Base-by-base conservation (phyloP, 2,888 invertebrate genomes). In the Harpagoxenus sublaevis region DNA sequence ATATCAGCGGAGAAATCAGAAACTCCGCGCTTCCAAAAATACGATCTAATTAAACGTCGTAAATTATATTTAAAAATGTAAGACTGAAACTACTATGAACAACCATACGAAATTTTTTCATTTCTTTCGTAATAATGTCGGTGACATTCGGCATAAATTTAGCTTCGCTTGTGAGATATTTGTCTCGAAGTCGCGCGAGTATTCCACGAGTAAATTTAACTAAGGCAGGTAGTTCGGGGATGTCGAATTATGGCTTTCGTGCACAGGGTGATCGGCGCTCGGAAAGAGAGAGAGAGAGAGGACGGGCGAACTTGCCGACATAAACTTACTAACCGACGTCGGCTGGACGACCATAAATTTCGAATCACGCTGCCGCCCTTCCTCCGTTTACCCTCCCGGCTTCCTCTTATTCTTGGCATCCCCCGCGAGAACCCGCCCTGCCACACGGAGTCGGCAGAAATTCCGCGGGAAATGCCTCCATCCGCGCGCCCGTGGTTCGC, bases 271-370 rank as follows among this genome's bases (percentile, higher is more conserved):
- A 71, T 65, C 65, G 65, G 53, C 3, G 39, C 23, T 9, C 28
- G 28, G 10, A 78, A 35, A 35, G 60, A 51, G 71, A 23, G 71
- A 35, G 62, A 12, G 31, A 60, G 60, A 39, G 57, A 48, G 70
- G 70, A 82, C 65, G 39, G 45, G 55, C 45, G 77, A 85, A 84
- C 63, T 85, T 77, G 75, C 83, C 62, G 75, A 85, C 83, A 70
- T 83, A 85, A 85, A 85, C 85, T 85, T 78, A 84, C 84, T 66
- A 85, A 85, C 78, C 85, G 73, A 70, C 84, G 84, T 84, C 66
- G 79, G 66, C 84, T 78, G 85, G 78, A 85, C 85, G 84, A 84
- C 65, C 85, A 84, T 85, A 84, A 85, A 84, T 85, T 85, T 85
- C 78, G 48, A 66, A 84, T 73, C 85, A 84, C 63, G 66, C 51